Conservation (phyloP, 2,113 vertebrate genomes). For the Cheirogaleus medius region DNA sequence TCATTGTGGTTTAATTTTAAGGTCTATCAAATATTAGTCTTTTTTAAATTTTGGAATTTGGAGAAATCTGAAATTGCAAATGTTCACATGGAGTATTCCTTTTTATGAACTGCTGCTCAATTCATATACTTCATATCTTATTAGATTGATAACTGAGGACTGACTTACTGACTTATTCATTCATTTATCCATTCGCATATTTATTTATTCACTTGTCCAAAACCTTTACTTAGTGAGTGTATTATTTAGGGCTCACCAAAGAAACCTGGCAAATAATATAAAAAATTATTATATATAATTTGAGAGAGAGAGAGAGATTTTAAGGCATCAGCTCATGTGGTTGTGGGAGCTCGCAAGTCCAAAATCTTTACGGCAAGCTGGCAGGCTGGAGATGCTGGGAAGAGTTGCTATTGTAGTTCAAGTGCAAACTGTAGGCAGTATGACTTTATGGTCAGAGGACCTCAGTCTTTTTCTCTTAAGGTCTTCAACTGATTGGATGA, state of each 20-base stretch:
- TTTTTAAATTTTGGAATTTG: background rate
- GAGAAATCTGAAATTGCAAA: background rate
- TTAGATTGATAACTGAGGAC: background rate
- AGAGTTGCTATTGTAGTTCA: background rate
- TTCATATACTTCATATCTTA: background rate
- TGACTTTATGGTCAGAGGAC: background rate
- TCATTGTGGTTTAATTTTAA: background rate
- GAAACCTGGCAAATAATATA: background rate
- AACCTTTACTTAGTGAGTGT: background rate
- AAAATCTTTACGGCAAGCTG: background rate
- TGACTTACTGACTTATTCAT: background rate
- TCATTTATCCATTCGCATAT: background rate
- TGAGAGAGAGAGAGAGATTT: background rate
- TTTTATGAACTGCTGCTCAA: background rate
- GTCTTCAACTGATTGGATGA: background rate
- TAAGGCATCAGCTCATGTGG: background rate
- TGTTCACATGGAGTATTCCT: background rate
- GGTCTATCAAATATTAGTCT: background rate
- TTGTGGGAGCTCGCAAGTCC: background rate
- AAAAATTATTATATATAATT: too few species aligned
- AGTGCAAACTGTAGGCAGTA: background rate
- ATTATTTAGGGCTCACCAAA: background rate
- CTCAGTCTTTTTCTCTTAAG: background rate
- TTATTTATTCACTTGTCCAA: background rate
- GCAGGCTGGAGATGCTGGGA: background rate